These are phyloP conservation scores for Acridotheres tristis DNA, from an alignment of 2,797 vertebrate species.

Conservation along the genomic window DNA sequence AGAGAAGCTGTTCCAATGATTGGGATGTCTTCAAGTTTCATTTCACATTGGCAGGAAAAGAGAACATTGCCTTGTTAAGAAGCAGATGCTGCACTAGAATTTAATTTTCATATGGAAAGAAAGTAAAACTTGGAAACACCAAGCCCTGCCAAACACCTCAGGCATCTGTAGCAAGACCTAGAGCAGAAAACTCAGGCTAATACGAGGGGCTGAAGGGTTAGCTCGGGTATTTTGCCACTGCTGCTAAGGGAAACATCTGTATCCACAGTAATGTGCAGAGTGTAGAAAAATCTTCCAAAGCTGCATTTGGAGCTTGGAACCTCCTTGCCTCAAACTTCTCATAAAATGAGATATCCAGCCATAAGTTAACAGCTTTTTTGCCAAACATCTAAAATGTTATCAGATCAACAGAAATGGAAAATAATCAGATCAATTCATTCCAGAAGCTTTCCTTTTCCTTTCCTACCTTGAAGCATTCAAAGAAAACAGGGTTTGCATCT, in stretches of 20 bases:
- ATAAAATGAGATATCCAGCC: neutral
- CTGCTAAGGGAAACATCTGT: neutral
- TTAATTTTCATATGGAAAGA: neutral
- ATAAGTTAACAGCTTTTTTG: neutral
- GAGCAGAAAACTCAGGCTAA: neutral
- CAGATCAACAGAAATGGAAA: neutral
- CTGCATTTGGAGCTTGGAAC: neutral
- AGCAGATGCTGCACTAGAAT: neutral
- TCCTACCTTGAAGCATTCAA: neutral
- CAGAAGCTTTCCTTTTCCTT: rapidly evolving
- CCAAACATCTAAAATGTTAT: neutral
- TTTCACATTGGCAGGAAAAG: constrained; percentile 8
- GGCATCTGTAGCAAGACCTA: neutral
- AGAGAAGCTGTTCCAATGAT: neutral
- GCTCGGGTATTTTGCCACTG: neutral
- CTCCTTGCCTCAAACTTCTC: neutral
- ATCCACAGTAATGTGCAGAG: neutral
- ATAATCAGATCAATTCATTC: neutral
- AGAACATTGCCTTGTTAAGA: neutral
- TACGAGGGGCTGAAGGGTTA: neutral
- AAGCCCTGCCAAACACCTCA: neutral
- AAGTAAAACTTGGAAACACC: neutral
- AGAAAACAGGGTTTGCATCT: neutral
- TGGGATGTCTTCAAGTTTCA: neutral
- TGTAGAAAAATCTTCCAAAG: neutral